Percentiles rank a stretch among this genome's conserved stretches.
Conservation (phyloP, 1,140 invertebrate species). For the Bicyclus anynana region DNA sequence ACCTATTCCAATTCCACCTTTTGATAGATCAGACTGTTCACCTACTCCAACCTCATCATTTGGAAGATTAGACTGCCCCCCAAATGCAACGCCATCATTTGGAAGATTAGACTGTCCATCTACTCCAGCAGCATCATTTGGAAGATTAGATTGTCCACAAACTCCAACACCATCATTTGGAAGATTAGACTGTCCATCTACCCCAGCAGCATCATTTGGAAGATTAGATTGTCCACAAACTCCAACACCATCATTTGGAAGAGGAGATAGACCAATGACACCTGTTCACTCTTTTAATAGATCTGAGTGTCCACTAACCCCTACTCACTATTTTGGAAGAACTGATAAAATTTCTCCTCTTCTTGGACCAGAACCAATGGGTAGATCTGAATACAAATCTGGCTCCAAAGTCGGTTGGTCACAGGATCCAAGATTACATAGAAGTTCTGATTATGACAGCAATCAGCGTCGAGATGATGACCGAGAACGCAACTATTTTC, state of each 20-base stretch:
- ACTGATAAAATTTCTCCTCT: conserved; percentile 12
- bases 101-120: conserved; percentile 39
- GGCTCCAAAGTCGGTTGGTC: conserved; percentile 15
- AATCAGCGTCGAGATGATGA: conserved; percentile 28
- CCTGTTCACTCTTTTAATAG: conserved; percentile 42
- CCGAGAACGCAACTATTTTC: conserved; percentile 19
- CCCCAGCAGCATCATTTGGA: conserved; percentile 33
- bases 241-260: conserved; percentile 45
- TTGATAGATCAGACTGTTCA: conserved; percentile 35
- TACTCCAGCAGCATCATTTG: conserved; percentile 37
- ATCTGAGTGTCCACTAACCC: conserved; percentile 32
- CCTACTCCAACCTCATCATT: conserved; percentile 29
- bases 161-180: conserved; percentile 36
- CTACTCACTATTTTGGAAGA: conserved; percentile 35
- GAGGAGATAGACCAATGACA: conserved; percentile 35
- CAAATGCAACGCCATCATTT: too few relatives aligned
- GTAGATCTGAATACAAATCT: conserved; percentile 31
- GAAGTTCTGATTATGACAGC: conserved; percentile 38
- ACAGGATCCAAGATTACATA: conserved; percentile 51
- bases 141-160: conserved; percentile 38
- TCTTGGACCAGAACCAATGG: conserved; percentile 17
- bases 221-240: conserved; percentile 44
- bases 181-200: conserved; percentile 43
- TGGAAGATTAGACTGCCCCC: conserved; percentile 2
- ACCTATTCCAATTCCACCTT: too few relatives aligned